phyloP scores from a whole-genome alignment of 2,888 invertebrate genomes.

The Proisotoma minuta region DNA sequence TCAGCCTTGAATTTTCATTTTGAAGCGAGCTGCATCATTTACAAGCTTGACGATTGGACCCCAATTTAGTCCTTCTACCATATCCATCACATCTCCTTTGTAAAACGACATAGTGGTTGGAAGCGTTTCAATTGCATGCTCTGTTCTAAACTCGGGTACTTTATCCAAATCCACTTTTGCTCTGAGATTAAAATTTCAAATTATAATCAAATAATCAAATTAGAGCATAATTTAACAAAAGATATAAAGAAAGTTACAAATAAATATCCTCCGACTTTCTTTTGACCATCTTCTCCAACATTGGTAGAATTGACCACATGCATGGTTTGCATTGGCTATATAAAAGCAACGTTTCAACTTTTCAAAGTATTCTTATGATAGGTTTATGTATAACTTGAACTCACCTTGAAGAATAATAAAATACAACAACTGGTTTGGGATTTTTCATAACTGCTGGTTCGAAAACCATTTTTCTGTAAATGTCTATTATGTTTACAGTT shows the following conservation, averaged over 20 bases:
- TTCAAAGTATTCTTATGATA: neutral
- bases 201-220: too few species aligned
- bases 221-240: too few species aligned
- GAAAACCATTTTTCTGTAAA: constrained; percentile 9
- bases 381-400: neutral
- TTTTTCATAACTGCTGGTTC: constrained; percentile 5
- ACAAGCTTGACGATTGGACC: constrained; percentile 17
- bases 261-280: neutral
- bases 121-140: constrained; percentile 10
- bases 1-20: neutral
- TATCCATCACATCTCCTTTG: constrained; percentile 18
- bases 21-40: constrained; percentile 15
- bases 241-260: too few species aligned
- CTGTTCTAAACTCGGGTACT: constrained; percentile 10
- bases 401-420: constrained; percentile 12
- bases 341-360: too few species aligned
- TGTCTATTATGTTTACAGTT: constrained; percentile 5
- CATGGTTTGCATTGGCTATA: constrained; percentile 7
- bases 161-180: constrained; percentile 22
- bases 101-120: constrained; percentile 17
- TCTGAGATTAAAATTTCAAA: too few species aligned
- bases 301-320: constrained; percentile 8
- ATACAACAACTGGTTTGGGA: constrained; percentile 3
- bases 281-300: constrained; percentile 11
- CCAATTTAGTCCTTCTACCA: constrained; percentile 17